These are phyloP conservation scores for Calidris pygmaea DNA, from an alignment of 2,113 vertebrate species.

Conservation along the genomic window DNA sequence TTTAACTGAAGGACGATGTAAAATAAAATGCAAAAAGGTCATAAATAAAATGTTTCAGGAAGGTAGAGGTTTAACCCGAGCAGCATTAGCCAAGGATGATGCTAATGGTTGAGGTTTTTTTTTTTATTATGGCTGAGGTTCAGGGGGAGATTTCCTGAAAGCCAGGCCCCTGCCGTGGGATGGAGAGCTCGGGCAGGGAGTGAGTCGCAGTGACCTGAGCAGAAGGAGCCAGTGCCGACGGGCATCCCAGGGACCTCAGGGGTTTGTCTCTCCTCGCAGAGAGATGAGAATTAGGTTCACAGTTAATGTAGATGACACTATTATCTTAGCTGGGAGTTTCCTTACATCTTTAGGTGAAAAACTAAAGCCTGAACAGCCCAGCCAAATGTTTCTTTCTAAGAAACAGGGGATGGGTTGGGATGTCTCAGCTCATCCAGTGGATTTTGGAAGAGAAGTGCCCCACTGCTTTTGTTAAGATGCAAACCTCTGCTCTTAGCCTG, in stretches of 20 bases:
- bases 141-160: not conserved
- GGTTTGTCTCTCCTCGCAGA: not conserved
- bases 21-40: constrained; percentile 34
- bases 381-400: not conserved
- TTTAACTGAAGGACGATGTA: not conserved
- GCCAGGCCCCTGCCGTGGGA: not conserved
- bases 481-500: not conserved
- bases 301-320: not conserved
- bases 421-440: not conserved
- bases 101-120: not conserved
- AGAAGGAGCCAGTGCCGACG: not conserved
- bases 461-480: not conserved
- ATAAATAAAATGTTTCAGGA: not conserved
- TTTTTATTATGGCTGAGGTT: not conserved
- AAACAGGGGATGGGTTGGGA: no score
- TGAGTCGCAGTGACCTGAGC: not conserved
- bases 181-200: not conserved
- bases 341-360: not conserved
- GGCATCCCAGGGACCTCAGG: not conserved
- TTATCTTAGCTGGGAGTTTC: not conserved
- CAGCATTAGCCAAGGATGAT: not conserved
- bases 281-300: not conserved
- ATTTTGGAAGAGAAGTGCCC: not conserved
- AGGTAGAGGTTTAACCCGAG: not conserved
- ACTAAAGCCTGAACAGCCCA: not conserved